Base-by-base conservation (phyloP, 2,888 invertebrate species). In the Aphodius granarius region DNA sequence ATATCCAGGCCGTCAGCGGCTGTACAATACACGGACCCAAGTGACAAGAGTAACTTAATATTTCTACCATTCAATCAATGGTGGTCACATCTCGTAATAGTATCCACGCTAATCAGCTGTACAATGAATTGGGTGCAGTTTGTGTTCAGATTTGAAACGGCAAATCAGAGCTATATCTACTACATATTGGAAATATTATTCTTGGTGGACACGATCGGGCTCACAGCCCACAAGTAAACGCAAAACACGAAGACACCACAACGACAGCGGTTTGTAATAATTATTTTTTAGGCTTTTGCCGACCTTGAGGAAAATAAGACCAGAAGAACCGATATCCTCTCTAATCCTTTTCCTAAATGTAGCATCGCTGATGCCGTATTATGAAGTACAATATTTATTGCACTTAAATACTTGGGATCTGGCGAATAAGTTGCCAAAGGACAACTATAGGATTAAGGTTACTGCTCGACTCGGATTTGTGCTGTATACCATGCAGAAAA, bases 281-380 rank as follows among this genome's bases (percentile, higher is more conserved):
- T 0, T 20, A 21, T 72, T 66, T 72, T 77, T 22, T 68, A 78
- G 77, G 63, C 72, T 72, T 19, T 71, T 76, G 75, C 23, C 71
- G 5, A 17, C 20, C 5, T 64, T 77, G 16, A 72, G 78, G 71
- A 73, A 66, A 66, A 71, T 22, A 23, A 72, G 77, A 16, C 73
- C 77, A 19, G 70, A 77, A 72, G 63, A 77, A 23, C 78, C 79
- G 2, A 78, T 77, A 5, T 18, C 22, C 17, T 17, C 72, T 0
- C 2, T 72, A 0, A 71, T 71, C 16, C 68, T 80, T 62, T 6
- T 66, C 0, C 6, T 80, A 2, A 79, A 76, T 21, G 66, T 78
- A 3, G 13, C 80, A n/a, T 72, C 79, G 0, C 23, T 80, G 9
- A 22, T 80, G 2, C 80, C 80, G 5, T 63, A 78, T n/a, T 78